Evolutionary conservation across 2,797 vertebrate species (phyloP).

Genomic region (Chanos chanos): DNA sequence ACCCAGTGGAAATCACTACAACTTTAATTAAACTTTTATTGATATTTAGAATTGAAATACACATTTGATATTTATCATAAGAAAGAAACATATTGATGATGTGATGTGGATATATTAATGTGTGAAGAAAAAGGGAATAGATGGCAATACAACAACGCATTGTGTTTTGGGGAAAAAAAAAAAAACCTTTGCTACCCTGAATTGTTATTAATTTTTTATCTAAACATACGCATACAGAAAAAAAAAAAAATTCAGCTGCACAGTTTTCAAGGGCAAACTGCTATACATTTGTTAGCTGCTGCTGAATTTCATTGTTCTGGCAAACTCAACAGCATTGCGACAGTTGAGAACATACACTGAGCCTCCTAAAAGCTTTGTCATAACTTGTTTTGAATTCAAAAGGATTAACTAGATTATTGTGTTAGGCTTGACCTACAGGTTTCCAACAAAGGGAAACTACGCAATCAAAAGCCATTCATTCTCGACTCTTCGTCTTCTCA

Average conservation of each 20-base stretch:
- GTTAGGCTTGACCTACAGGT: slow-evolving; percentile 23
- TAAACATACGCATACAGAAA: too few relatives aligned
- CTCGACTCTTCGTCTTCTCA: slow-evolving; percentile 18
- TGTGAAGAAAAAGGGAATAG: too few relatives aligned
- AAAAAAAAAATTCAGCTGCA: neutral
- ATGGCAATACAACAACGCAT: too few relatives aligned
- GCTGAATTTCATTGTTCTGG: slow-evolving; percentile 5
- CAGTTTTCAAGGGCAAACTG: neutral
- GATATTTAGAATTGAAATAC: too few relatives aligned
- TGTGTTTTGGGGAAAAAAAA: too few relatives aligned
- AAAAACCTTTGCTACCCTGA: too few relatives aligned
- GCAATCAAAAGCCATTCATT: slow-evolving; percentile 26
- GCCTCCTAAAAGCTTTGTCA: neutral
- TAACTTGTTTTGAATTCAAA: slow-evolving; percentile 14
- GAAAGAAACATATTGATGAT: too few relatives aligned
- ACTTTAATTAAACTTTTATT: too few relatives aligned
- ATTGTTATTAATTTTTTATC: too few relatives aligned
- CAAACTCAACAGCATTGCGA: slow-evolving; percentile 6
- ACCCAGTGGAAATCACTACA: too few relatives aligned
- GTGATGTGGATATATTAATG: too few relatives aligned
- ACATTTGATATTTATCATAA: too few relatives aligned
- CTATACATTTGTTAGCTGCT: neutral
- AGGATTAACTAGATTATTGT: slow-evolving; percentile 19
- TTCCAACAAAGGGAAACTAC: neutral
- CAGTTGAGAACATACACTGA: slow-evolving; percentile 24